Base-by-base conservation (phyloP, 2,888 invertebrate genomes). In the Cephalotes varians region DNA sequence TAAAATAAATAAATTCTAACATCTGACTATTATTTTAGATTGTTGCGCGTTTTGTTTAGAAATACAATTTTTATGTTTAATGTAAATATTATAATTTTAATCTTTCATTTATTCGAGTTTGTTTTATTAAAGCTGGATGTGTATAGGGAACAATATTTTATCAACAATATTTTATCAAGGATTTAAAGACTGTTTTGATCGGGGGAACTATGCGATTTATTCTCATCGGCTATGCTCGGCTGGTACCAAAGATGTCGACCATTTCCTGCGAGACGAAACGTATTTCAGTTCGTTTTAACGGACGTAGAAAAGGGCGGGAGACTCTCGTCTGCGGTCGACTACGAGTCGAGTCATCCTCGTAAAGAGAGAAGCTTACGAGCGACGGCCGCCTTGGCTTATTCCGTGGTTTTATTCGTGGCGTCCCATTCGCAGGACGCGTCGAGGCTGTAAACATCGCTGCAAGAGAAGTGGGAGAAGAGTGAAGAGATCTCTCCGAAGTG, bases 341-440 rank as follows among this genome's bases (percentile, higher is more conserved):
- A 81, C 90, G 90, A 89, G 90, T 92, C 92, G 92, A 93, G 92
- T 92, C 93, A 92, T 93, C 92, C 93, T 94, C 94, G 92, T 94
- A 94, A 94, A 94, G 93, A 94, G 91, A 90, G 86, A 92, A 94
- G 94, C 94, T 94, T 94, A 94, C 91, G 94, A 94, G 93, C 93
- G 90, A 92, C 92, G 86, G 86, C 85, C 87, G 87, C 71, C 87
- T 86, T 82, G 85, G 83, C 88, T 86, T 87, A 89, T 88, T 89
- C 88, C 88, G 86, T 86, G 88, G 86, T 88, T 91, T 90, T 88
- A 90, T 88, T 90, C 90, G 67, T 71, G 64, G 67, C 74, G 83
- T 86, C 85, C 85, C 85, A 88, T 90, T 90, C 86, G 83, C 74
- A 83, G 77, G 76, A 85, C 51, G 76, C 80, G 84, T 58, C 54